Evolutionary conservation across 2,113 vertebrate genomes (phyloP).

Genomic region (Orientallactaga bullata): DNA sequence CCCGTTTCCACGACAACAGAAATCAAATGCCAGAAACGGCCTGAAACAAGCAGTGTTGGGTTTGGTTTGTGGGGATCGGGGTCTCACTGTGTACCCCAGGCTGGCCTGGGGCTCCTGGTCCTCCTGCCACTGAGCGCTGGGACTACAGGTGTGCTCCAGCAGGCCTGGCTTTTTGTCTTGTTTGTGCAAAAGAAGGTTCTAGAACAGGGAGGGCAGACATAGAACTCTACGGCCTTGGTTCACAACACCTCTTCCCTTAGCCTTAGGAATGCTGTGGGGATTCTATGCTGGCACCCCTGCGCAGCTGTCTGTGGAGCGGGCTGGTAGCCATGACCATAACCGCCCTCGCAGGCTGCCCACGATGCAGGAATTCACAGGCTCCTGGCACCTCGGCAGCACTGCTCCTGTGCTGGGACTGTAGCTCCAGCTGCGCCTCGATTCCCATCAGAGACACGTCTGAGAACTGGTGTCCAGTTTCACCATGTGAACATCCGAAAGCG

Average conservation of each 20-base stretch:
- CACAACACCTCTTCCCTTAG: background rate
- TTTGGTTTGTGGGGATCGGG: background rate
- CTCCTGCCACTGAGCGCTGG: background rate
- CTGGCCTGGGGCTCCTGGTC: background rate
- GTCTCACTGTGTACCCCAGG: background rate
- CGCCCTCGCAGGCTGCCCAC: fast-evolving
- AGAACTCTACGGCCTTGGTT: background rate
- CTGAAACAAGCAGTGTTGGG: background rate
- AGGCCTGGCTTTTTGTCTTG: background rate
- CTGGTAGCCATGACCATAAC: fast-evolving
- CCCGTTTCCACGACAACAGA: slow-evolving; percentile 66
- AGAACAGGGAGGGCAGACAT: background rate
- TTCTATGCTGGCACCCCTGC: background rate
- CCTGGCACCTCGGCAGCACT: background rate
- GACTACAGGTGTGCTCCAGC: background rate
- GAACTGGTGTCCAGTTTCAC: background rate
- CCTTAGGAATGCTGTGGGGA: background rate
- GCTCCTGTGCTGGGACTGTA: too few relatives aligned
- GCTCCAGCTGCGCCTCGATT: background rate
- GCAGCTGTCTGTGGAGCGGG: too few relatives aligned
- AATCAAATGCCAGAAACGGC: slow-evolving; percentile 26
- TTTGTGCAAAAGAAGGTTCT: background rate
- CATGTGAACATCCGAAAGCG: background rate
- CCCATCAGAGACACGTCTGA: background rate
- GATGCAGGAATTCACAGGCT: background rate